phyloP scores from a whole-genome alignment of 1,140 invertebrate genomes.

The Orussus abietinus region DNA sequence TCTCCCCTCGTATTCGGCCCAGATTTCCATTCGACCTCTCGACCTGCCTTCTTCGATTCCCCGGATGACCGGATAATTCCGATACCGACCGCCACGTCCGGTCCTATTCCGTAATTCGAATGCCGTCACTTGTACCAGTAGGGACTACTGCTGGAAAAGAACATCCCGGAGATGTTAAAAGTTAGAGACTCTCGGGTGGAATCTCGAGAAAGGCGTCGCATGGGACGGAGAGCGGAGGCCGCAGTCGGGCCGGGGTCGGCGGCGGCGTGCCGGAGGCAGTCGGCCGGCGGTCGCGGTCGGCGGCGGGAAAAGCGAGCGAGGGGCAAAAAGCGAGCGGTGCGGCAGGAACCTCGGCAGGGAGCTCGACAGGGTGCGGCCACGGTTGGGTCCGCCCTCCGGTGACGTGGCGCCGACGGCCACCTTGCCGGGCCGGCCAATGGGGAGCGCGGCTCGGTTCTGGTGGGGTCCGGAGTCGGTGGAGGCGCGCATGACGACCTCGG shows the following conservation, averaged over 20 bases:
- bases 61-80: too few species aligned
- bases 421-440: conserved; percentile 43
- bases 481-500: conserved; percentile 45
- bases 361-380: conserved; percentile 19
- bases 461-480: conserved; percentile 32
- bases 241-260: conserved; percentile 15
- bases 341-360: conserved; percentile 1
- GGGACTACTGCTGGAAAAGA: too few species aligned
- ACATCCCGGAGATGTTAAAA: too few species aligned
- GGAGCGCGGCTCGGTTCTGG: conserved; percentile 5
- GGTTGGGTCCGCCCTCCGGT: conserved; percentile 34
- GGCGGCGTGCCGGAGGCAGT: conserved; percentile 19
- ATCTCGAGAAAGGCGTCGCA: conserved; percentile 30
- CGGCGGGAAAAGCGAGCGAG: conserved; percentile 18
- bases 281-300: conserved; percentile 29
- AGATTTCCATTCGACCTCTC: too few species aligned
- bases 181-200: too few species aligned
- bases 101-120: too few species aligned
- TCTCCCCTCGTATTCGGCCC: too few species aligned
- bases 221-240: conserved; percentile 17
- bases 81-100: too few species aligned
- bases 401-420: conserved; percentile 51
- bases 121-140: too few species aligned
- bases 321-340: background rate
- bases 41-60: too few species aligned